A percentile compares a stretch with the other conserved stretches of the same genome.
Conservation (phyloP, 92 coral and sea anemone genomes). For the Paragorgia papillata region DNA sequence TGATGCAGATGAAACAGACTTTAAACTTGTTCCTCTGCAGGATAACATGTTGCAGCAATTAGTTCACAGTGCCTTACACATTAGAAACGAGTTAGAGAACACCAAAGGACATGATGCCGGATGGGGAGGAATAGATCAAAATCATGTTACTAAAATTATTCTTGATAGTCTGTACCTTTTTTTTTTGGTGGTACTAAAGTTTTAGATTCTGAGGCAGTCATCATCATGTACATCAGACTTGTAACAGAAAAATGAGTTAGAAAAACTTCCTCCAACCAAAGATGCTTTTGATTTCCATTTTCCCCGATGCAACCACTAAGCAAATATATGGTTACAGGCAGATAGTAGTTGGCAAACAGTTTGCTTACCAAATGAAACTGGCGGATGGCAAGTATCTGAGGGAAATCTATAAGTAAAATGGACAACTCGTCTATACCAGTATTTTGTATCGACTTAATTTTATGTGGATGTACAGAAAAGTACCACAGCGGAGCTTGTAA, state of each 20-base stretch:
- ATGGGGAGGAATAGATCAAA: too few species aligned
- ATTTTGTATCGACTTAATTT: not conserved
- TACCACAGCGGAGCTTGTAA: constrained; percentile 3
- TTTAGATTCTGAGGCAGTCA: constrained; percentile 21
- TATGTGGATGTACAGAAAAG: not conserved
- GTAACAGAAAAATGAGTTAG: constrained; percentile 16
- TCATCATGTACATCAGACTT: constrained; percentile 8
- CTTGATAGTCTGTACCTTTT: too few species aligned
- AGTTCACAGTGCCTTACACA: too few species aligned
- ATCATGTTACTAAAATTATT: too few species aligned
- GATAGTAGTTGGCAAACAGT: not conserved
- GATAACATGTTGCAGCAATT: constrained; percentile 38
- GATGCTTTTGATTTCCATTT: constrained; percentile 15
- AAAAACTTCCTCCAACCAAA: constrained; percentile 21
- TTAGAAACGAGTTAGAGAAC: constrained; percentile 32
- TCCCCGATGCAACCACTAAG: not conserved
- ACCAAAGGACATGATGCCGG: constrained; percentile 32
- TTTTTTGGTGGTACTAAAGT: not conserved
- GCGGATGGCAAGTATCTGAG: constrained; percentile 31
- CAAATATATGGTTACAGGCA: not conserved
- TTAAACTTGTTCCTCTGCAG: constrained; percentile 35
- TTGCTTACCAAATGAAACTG: constrained; percentile 6
- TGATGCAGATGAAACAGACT: too few species aligned
- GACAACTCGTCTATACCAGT: constrained; percentile 1
- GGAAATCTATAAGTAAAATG: not conserved